These are phyloP conservation scores for Lepisosteus osseus DNA, from an alignment of 2,113 vertebrate genomes.

Conservation along the genomic window DNA sequence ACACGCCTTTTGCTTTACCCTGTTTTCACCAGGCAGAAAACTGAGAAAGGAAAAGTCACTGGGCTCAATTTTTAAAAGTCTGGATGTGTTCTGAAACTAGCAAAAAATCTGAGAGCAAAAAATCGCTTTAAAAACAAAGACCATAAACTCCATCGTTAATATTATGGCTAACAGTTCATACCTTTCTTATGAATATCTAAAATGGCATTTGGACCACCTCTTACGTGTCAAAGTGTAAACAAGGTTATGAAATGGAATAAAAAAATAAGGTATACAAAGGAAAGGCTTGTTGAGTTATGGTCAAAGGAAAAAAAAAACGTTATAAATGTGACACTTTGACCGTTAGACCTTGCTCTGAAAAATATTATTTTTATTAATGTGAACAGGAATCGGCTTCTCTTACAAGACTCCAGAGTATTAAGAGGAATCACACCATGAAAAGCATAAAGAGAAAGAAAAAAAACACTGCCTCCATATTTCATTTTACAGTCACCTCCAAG, in stretches of 20 bases:
- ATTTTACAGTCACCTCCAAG: slow-evolving; percentile 52
- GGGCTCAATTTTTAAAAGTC: too few species aligned
- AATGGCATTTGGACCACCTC: slow-evolving; percentile 43
- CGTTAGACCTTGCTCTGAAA: slow-evolving; percentile 63
- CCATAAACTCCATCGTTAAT: too few species aligned
- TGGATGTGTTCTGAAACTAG: too few species aligned
- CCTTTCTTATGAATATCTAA: slow-evolving; percentile 17
- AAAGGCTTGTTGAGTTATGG: slow-evolving; percentile 60
- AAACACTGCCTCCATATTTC: slow-evolving; percentile 62
- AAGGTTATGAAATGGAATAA: slow-evolving; percentile 27
- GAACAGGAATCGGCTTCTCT: slow-evolving; percentile 68
- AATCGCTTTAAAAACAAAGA: too few species aligned
- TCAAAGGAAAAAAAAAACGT: slow-evolving; percentile 45
- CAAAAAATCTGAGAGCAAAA: too few species aligned
- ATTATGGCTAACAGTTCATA: too few species aligned
- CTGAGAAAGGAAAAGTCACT: too few species aligned
- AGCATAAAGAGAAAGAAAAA: slow-evolving; percentile 63
- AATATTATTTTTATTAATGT: slow-evolving; percentile 78
- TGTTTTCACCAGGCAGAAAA: too few species aligned
- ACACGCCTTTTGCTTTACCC: too few species aligned
- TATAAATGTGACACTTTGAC: slow-evolving; percentile 65
- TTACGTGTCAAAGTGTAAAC: slow-evolving; percentile 24
- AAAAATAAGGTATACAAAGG: slow-evolving; percentile 44
- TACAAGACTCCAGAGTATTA: slow-evolving; percentile 69
- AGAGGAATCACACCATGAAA: slow-evolving; percentile 66